phyloP scores from a whole-genome alignment of 2,113 vertebrate species.

The Nothocercus julius region DNA sequence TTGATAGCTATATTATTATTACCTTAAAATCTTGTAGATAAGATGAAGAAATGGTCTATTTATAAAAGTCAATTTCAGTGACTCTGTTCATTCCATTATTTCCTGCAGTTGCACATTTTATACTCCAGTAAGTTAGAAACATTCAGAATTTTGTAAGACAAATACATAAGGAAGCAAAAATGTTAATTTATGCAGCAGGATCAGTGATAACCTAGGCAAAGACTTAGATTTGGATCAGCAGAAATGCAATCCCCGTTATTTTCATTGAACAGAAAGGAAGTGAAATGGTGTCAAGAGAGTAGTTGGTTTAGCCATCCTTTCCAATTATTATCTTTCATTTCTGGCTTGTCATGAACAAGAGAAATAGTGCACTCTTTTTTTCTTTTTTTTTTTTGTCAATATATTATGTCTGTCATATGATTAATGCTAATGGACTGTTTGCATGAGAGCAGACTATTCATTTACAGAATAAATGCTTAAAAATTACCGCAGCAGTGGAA shows the following conservation, averaged over 20 bases:
- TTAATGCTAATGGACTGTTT: constrained; percentile 54
- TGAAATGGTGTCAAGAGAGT: neutral
- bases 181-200: neutral
- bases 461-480: constrained; percentile 52
- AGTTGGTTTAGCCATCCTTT: neutral
- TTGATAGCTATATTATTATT: constrained; percentile 11
- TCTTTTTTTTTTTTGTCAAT: neutral
- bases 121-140: neutral
- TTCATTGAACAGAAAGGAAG: neutral
- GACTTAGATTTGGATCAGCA: neutral
- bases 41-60: neutral
- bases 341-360: neutral
- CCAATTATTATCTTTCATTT: neutral
- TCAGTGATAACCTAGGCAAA: neutral
- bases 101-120: neutral
- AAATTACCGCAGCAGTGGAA: constrained; percentile 7
- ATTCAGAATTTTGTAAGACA: neutral
- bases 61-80: neutral
- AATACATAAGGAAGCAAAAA: constrained; percentile 2
- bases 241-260: neutral
- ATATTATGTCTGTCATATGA: constrained; percentile 3
- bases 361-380: neutral
- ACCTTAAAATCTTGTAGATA: constrained; percentile 13
- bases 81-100: neutral
- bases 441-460: constrained; percentile 22